Base-by-base conservation (phyloP, 2,797 vertebrate species). In the Lindbergichthys nudifrons region DNA sequence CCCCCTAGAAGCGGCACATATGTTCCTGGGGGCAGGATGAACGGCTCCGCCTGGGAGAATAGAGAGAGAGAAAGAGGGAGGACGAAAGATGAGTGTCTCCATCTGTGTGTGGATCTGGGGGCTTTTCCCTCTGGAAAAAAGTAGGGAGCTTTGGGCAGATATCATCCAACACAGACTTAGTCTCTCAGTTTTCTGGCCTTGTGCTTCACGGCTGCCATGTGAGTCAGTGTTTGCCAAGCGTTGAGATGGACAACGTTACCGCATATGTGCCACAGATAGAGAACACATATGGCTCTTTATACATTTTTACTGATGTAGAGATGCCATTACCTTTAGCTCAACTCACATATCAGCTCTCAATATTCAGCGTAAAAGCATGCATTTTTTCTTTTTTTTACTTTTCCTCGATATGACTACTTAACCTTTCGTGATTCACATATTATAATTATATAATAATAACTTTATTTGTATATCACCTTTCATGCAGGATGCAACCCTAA, bases 61-160 rank as follows among this genome's bases (percentile, higher is more conserved):
- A 57, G 62, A 63, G 78, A 61, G 80, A 73, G 75, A 58, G 32
- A 36, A 36, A 79, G 60, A 56, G 71, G 65, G 81, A 72, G 68
- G 85, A 80, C 66, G 67, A 75, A 73, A 75, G 81, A 84, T 39
- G 85, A 89, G 84, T 75, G 61, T 81, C 81, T 92, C 93, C 91
- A 93, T 94, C 92, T 94, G 93, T 89, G 88, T 85, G 77, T 81
- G 83, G 86, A 87, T 91, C 88, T 83, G 84, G 67, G 84, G 85
- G 80, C 79, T 80, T 89, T 83, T 77, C 83, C 87, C 81, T 88
- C 82, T 71, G 85, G 82, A 80, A 85, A 81, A 81, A 74, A 83
- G 74, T 75, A 66, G 56, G 48, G 70, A 75, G 56, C 79, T 85
- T 87, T 86, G 80, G 80, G 73, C 67, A 80, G 73, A 82, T 72